Evolutionary conservation across 2,888 invertebrate genomes (phyloP).

Genomic region (Dryocosmus kuriphilus): DNA sequence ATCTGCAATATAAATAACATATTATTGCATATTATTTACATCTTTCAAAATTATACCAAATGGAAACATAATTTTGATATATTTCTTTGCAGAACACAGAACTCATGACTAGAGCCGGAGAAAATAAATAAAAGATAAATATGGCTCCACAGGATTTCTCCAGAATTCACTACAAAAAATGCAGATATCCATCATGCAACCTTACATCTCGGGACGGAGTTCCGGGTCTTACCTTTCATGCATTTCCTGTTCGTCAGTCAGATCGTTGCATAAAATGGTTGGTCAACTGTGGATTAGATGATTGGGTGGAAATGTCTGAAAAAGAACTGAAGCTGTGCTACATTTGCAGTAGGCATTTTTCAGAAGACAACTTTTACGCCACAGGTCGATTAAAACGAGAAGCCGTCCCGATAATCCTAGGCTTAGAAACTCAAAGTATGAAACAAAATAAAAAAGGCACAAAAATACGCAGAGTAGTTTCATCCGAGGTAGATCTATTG

Average conservation of each 20-base stretch:
- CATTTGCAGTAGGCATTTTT: slow-evolving; percentile 27
- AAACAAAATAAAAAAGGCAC: slow-evolving; percentile 8
- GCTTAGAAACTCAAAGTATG: slow-evolving; percentile 14
- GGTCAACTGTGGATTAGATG: slow-evolving; percentile 31
- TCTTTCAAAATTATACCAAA: too few species aligned
- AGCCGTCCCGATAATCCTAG: slow-evolving; percentile 24
- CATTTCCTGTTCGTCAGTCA: slow-evolving; percentile 25
- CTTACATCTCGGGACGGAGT: slow-evolving; percentile 35
- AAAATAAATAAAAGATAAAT: neutral
- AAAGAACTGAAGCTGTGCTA: slow-evolving; percentile 25
- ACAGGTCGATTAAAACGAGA: slow-evolving; percentile 30
- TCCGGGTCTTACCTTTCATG: slow-evolving; percentile 29
- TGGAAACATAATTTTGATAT: neutral
- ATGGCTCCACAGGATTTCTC: slow-evolving; percentile 17
- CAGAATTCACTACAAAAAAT: slow-evolving; percentile 24
- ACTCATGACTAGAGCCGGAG: neutral
- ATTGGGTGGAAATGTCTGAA: slow-evolving; percentile 38
- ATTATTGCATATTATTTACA: too few species aligned
- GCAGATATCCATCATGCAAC: slow-evolving; percentile 26
- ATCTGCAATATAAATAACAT: too few species aligned
- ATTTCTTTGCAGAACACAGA: neutral
- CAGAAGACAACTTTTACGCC: slow-evolving; percentile 33
- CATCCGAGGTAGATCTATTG: slow-evolving; percentile 17
- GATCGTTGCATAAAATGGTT: slow-evolving; percentile 28
- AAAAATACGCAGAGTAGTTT: slow-evolving; percentile 6